Base-by-base conservation (phyloP, 2,888 invertebrate genomes). In the Drosophila emarginata region DNA sequence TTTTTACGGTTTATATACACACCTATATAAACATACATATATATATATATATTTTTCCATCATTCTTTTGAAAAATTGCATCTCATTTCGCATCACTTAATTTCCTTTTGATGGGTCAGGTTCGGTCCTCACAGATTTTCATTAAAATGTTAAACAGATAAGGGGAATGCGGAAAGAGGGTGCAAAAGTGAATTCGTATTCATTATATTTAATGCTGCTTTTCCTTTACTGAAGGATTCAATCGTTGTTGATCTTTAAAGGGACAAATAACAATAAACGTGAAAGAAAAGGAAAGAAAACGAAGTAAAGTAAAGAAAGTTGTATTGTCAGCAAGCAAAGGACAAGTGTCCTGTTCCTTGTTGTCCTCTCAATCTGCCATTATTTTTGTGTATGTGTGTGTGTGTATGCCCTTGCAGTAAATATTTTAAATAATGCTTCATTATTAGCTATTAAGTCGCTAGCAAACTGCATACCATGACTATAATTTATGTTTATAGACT, bases 371-470 rank as follows among this genome's bases (percentile, higher is more conserved):
- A 18, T 70, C 40, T 2, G 53, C 12, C 53, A 36, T 59, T 45
- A 21, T 45, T 7, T 18, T 2, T 40, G 14, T 40, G 7, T 40
- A 2, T 39, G 39, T 40, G 9, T 40, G 15, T 7, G 40, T 9
- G 14, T 15, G 40, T 15, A 18, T 18, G 21, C 21, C 12, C 40
- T 14, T 23, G 72, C 23, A 50, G 39, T 40, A 64, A 68, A 68
- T 54, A 62, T 68, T 68, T 65, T 84, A 76, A 80, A 81, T 81
- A 76, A 68, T 53, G 74, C 59, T 79, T 67, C 66, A 71, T 85
- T 87, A 87, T 87, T 72, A 50, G 66, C 79, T 74, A 85, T 85
- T 79, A 77, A 68, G 59, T 61, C 64, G 64, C 15, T 15, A 40
- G 60, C 59, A 32, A 79, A 72, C 67, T 79, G 83, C 77, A 70